Base-by-base conservation (phyloP, 2,888 invertebrate genomes). In the Oscheius myriophilus region DNA sequence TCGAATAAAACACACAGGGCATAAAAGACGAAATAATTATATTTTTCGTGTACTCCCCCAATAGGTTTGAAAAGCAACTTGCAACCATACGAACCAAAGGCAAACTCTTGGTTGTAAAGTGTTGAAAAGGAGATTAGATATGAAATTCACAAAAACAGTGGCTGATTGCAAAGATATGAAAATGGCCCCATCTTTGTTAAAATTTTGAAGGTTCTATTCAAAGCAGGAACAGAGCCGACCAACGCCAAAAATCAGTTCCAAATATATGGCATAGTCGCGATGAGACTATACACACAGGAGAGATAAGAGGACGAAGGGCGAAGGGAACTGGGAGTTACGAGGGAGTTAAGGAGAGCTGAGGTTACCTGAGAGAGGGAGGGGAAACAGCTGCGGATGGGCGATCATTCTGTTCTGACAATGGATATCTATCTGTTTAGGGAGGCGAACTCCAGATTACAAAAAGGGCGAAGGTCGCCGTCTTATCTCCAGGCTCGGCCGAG, bases 381-480 rank as follows among this genome's bases (percentile, higher is more conserved):
- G 33, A 33, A 33, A 33, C 33, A 33, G 33, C 33, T 33, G 33
- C 33, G 33, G 33, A 33, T 33, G 33, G 33, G 33, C 33, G 33
- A 33, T 33, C 33, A 33, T 33, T 33, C 33, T 46, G 46, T 46
- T 46, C 16, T 46, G 46, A 46, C 16, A 46, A 46, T 18, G 46
- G 16, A 18, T 18, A 18, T 18, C 46, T 18, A 3, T 18, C 3
- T 46, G n/a, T 16, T 46, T 46, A 16, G 18, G 11, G 46, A 11
- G 46, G n/a, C 6, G 4, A 46, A 18, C n/a, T 46, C 4, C n/a
- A 46, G 16, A 46, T 18, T 46, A 18, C 46, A 18, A 4, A 18
- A 46, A 46, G 61, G 61, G 49, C 61, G 61, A 61, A 61, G 61
- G 61, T 61, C 61, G 49, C 25, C 14, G 21, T 25, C 61, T 61